Percentiles rank a stretch among this genome's conserved stretches.
Evolutionary conservation across 2,797 vertebrate species (phyloP).

Genomic region (Adelosebastes latens): DNA sequence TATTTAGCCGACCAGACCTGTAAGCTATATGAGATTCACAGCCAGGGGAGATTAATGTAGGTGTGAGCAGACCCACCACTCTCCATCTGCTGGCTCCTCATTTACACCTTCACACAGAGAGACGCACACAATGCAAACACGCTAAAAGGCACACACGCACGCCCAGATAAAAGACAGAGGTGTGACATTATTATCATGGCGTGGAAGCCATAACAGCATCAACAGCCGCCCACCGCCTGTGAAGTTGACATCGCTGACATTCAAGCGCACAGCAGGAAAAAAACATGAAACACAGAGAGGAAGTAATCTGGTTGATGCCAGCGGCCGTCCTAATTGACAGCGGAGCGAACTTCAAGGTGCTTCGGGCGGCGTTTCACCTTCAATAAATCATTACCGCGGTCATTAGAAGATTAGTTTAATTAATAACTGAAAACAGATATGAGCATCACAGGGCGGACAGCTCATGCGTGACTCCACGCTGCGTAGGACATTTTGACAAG

Average conservation of each 20-base stretch:
- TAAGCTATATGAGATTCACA: slow-evolving; percentile 23
- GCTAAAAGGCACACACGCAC: background rate
- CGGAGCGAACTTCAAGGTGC: slow-evolving; percentile 9
- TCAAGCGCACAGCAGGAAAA: slow-evolving; percentile 17
- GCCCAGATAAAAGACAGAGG: background rate
- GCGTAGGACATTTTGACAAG: background rate
- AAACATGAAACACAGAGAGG: background rate
- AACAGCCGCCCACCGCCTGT: background rate
- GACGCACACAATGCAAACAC: background rate
- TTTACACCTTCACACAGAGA: slow-evolving; percentile 30
- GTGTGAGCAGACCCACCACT: background rate
- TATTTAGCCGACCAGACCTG: background rate
- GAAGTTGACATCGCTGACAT: slow-evolving; percentile 1
- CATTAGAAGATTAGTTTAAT: slow-evolving; percentile 36
- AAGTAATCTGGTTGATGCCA: slow-evolving; percentile 20
- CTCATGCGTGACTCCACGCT: background rate
- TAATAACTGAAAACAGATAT: background rate
- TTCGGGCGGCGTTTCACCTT: background rate
- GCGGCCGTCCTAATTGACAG: slow-evolving; percentile 16
- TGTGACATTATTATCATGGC: background rate
- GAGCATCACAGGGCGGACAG: background rate
- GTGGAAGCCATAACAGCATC: background rate
- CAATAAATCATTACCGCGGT: slow-evolving; percentile 21
- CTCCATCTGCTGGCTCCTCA: slow-evolving; percentile 19
- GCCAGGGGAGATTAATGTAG: background rate